A percentile compares a stretch with the other conserved stretches of the same genome.
These are phyloP conservation scores for Oreochromis tanganicae DNA, from an alignment of 2,113 vertebrate genomes.

Conservation along the genomic window DNA sequence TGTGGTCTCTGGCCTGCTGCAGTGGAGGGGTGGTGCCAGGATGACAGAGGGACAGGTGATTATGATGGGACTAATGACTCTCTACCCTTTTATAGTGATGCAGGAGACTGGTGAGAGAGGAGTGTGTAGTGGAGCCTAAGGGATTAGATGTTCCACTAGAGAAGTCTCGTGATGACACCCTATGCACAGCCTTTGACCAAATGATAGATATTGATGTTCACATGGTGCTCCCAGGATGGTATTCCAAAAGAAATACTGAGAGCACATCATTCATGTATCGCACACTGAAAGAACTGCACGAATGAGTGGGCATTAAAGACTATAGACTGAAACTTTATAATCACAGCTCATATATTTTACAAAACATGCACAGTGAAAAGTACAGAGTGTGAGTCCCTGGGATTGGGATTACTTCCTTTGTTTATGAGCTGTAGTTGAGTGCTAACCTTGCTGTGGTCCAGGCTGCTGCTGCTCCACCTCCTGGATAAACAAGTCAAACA, in stretches of 20 bases:
- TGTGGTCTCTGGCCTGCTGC: background rate
- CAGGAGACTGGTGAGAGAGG: background rate
- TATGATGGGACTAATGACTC: background rate
- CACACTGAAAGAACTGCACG: background rate
- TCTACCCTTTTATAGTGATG: background rate
- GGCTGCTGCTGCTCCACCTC: constrained; percentile 84
- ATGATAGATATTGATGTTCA: background rate
- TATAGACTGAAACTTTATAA: background rate
- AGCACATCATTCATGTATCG: background rate
- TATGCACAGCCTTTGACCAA: background rate
- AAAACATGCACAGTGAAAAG: background rate
- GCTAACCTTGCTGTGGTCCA: constrained; percentile 80
- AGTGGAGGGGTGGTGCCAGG: background rate
- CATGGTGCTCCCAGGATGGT: background rate
- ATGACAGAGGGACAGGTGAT: background rate
- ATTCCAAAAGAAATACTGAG: background rate
- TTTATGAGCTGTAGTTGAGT: background rate
- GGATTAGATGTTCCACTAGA: background rate
- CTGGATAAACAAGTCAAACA: constrained; percentile 94
- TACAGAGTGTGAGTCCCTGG: background rate
- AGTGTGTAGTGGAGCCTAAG: background rate
- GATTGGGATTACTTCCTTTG: background rate
- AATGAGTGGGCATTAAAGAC: background rate
- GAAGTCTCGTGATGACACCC: background rate
- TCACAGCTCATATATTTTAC: background rate